phyloP scores from a whole-genome alignment of 2,113 vertebrate genomes.

The Piaya cayana region DNA sequence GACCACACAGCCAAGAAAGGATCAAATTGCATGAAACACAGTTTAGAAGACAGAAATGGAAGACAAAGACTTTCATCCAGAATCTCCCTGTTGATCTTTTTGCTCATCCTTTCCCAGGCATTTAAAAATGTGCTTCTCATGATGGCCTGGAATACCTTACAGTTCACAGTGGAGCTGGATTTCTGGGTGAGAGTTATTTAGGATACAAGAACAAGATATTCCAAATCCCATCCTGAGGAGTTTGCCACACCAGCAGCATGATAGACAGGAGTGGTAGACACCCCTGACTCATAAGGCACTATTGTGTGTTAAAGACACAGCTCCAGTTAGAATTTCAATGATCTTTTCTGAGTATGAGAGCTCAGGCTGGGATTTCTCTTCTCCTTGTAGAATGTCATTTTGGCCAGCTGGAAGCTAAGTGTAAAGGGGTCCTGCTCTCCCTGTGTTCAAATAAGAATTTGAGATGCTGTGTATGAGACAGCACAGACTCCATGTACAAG shows the following conservation, averaged over 20 bases:
- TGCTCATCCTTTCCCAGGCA: neutral
- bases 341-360: neutral
- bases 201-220: neutral
- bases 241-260: neutral
- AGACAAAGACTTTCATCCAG: neutral
- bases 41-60: neutral
- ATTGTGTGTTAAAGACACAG: neutral
- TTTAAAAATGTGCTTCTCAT: neutral
- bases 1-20: neutral
- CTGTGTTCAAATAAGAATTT: neutral
- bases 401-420: neutral
- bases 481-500: fast-evolving
- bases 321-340: neutral
- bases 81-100: neutral
- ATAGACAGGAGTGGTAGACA: neutral
- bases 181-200: neutral
- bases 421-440: neutral
- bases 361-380: neutral
- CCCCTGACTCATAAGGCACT: neutral
- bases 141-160: neutral
- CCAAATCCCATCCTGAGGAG: neutral
- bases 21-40: neutral
- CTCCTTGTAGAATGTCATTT: neutral
- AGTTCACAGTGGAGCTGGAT: neutral
- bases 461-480: neutral